Conservation (phyloP, 2,888 invertebrate species). For the Chrysotoxum bicinctum region DNA sequence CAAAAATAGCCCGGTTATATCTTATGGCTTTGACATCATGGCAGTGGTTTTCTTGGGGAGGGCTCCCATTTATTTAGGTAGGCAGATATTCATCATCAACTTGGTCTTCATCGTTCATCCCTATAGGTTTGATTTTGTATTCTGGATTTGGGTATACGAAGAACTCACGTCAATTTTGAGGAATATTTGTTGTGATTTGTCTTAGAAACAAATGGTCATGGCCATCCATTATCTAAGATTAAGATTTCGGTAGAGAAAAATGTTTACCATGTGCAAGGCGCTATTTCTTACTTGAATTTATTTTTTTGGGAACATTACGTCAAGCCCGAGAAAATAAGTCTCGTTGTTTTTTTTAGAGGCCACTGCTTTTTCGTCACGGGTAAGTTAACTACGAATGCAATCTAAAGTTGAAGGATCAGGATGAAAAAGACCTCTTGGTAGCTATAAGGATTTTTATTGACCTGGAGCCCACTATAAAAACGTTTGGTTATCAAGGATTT, state of each 20-base stretch:
- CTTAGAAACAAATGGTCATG: conserved; percentile 64
- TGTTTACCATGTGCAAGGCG: not conserved
- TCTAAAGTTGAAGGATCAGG: no score
- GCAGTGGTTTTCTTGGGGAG: not conserved
- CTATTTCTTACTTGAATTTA: not conserved
- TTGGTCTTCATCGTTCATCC: conserved; percentile 53
- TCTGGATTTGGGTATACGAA: not conserved
- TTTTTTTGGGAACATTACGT: not conserved
- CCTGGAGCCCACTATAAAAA: no score
- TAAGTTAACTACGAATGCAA: no score
- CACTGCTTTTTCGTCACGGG: no score
- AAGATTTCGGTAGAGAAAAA: not conserved
- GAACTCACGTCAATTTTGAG: conserved; percentile 34
- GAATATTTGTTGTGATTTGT: conserved; percentile 69
- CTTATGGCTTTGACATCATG: not conserved
- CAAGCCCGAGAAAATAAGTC: no score
- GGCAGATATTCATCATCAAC: conserved; percentile 3
- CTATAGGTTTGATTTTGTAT: not conserved
- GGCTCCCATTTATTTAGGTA: not conserved
- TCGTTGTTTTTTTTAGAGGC: no score
- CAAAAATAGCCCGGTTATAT: conserved; percentile 6
- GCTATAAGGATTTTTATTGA: no score
- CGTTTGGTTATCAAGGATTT: no score
- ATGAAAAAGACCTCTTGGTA: no score
- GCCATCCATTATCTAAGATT: conserved; percentile 49